phyloP scores from a whole-genome alignment of 2,797 vertebrate genomes.

The Hemitrygon akajei region DNA sequence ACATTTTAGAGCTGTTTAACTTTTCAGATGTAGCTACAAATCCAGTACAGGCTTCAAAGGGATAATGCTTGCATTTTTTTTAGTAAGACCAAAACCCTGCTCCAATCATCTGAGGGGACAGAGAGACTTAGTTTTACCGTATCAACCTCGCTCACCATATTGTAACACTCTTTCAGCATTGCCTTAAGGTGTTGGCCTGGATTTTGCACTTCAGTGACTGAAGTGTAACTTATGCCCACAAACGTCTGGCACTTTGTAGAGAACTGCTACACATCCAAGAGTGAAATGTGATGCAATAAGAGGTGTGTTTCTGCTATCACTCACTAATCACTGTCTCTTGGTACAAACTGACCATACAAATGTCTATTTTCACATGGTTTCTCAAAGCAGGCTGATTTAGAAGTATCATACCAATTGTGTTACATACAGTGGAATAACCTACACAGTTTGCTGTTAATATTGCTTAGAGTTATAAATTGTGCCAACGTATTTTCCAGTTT shows the following conservation, averaged over 20 bases:
- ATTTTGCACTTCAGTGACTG: background rate
- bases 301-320: background rate
- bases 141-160: background rate
- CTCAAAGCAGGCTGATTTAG: background rate
- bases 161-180: background rate
- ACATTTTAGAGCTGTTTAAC: no score
- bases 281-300: background rate
- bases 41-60: no score
- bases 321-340: background rate
- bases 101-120: background rate
- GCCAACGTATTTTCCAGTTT: background rate
- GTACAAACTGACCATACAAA: background rate
- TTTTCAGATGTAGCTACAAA: no score
- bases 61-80: no score
- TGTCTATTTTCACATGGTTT: background rate
- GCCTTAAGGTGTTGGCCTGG: background rate
- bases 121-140: background rate
- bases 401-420: background rate
- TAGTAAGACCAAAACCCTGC: no score
- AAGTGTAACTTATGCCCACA: background rate
- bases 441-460: background rate
- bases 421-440: background rate
- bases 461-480: background rate
- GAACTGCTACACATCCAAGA: background rate
- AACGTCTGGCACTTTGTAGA: background rate